Evolutionary conservation across 2,797 vertebrate genomes (phyloP).

Genomic region (Cottoperca gobio): DNA sequence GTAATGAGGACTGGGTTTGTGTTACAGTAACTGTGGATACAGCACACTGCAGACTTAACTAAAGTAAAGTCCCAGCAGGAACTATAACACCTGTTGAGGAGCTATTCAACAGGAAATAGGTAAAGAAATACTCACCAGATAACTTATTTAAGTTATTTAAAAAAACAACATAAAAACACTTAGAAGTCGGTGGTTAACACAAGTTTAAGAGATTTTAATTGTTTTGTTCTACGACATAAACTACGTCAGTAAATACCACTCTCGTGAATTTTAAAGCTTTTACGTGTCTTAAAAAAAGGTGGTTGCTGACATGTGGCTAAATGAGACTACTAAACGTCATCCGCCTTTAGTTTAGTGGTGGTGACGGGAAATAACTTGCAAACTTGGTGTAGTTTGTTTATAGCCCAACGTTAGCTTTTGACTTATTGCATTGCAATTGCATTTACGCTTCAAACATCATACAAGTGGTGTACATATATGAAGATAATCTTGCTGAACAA

Average conservation of each 20-base stretch:
- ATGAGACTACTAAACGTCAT: no score
- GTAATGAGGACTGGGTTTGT: slow-evolving; percentile 66
- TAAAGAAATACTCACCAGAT: not conserved
- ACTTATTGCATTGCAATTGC: no score
- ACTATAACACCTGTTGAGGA: not conserved
- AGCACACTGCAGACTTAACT: slow-evolving; percentile 26
- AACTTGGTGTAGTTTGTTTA: no score
- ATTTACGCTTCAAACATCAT: no score
- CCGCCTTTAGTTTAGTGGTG: no score
- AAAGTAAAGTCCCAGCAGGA: slow-evolving; percentile 9
- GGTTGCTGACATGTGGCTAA: not conserved
- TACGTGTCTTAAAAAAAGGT: no score
- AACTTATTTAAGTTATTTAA: not conserved
- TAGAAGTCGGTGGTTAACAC: not conserved
- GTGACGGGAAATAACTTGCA: no score
- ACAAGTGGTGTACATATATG: no score
- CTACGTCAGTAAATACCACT: not conserved
- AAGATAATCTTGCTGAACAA: no score
- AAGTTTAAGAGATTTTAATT: no score
- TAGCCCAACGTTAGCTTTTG: no score
- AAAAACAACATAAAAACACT: not conserved
- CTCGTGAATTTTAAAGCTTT: no score
- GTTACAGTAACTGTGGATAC: slow-evolving; percentile 52
- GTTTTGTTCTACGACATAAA: not conserved
- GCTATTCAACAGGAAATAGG: not conserved